Evolutionary conservation across 1,140 invertebrate species (phyloP), one percentile per base, ranked within the genome.

Genomic region (Anastrepha ludens): DNA sequence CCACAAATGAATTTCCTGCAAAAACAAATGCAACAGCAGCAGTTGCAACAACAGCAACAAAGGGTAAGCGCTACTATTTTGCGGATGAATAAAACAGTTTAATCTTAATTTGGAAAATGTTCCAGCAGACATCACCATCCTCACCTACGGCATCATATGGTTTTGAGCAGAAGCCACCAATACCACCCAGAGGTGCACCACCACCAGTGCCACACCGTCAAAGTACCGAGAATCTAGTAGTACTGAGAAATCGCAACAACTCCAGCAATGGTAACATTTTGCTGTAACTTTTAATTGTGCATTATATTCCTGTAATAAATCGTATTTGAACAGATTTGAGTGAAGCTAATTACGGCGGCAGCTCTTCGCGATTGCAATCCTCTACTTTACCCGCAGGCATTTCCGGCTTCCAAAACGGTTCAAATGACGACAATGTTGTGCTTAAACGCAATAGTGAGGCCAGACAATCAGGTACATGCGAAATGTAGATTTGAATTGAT

Each of bases 141-240:
- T 15, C 89, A 2, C 89, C 88, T 29, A 88, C 91, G 3, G 86
- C 87, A 4, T 86, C 90, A 6, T 90, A 90, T n/a, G 91, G 91
- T 74, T 90, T 93, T 3, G 92, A 91, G n/a, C 94, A 95, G 29
- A 94, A 94, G 88, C 94, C 95, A 67, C 94, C 95, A 0, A 94
- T 95, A 87, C 95, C 95, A 78, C 94, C 94, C 0, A 91, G 94
- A 89, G 94, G 94, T 11, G 94, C 94, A 3, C 94, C 94, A 3
- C 94, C 94, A 15, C 94, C 94, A 15, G 91, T 95, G 87, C 94
- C 94, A 85, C 89, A 89, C 47, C 91, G 93, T 7, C 92, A 93
- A 88, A 93, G 91, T 87, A 91, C 90, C 86, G 92, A 93, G 86
- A 93, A 91, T 89, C 88, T 93, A 67, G 92, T 93, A 11, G 89